A percentile compares a stretch with the other conserved stretches of the same genome.
Conservation (phyloP, 2,888 invertebrate species). For the Dysmachus trigonus region DNA sequence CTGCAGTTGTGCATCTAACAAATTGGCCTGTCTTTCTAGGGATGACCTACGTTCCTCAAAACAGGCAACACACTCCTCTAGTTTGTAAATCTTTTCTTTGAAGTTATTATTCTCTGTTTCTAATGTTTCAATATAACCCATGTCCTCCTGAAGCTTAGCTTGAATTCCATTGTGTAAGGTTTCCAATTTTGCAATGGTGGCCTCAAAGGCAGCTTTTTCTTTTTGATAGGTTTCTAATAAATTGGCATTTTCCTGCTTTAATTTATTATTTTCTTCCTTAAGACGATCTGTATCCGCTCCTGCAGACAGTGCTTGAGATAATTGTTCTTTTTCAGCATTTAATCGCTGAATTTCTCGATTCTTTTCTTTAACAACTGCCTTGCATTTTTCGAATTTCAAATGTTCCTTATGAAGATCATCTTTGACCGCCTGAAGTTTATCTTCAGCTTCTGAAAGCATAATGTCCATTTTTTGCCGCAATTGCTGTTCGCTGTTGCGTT, state of each 20-base stretch:
- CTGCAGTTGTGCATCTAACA: constrained; percentile 70
- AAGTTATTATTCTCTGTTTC: constrained; percentile 53
- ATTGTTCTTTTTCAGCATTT: constrained; percentile 40
- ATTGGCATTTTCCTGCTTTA: constrained; percentile 14
- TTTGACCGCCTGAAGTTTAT: constrained; percentile 65
- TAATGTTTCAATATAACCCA: constrained; percentile 69
- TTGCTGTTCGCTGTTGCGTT: constrained; percentile 36
- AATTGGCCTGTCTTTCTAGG: constrained; percentile 70
- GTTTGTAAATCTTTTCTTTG: constrained; percentile 70
- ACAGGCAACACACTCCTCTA: constrained; percentile 73
- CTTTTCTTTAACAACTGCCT: constrained; percentile 67
- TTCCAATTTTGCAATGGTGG: constrained; percentile 57
- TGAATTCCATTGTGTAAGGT: constrained; percentile 63
- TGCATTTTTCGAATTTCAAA: constrained; percentile 67
- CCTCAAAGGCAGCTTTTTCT: constrained; percentile 58
- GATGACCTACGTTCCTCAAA: constrained; percentile 71
- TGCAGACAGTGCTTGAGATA: neutral
- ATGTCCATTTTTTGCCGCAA: constrained; percentile 42
- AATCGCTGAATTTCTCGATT: constrained; percentile 67
- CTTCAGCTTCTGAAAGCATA: constrained; percentile 56
- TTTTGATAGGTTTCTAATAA: constrained; percentile 50
- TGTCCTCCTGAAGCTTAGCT: constrained; percentile 78
- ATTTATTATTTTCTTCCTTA: neutral
- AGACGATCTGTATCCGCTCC: neutral
- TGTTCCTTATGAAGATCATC: constrained; percentile 66